Conservation (phyloP, 2,113 vertebrate species). For the Eurystomus gularis region DNA sequence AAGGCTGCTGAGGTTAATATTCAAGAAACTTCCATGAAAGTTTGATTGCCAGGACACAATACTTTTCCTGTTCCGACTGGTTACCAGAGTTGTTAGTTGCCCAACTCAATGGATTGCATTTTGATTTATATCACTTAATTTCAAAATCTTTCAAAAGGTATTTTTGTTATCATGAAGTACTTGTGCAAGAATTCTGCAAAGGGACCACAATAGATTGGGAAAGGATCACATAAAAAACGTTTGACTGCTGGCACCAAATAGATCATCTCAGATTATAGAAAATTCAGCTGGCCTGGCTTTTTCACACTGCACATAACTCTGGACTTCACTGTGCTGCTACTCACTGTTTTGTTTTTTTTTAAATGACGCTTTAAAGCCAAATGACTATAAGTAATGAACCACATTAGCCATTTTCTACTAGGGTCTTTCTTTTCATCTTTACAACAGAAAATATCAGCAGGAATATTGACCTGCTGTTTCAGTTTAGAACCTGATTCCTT, state of each 20-base stretch:
- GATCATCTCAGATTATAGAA: not conserved
- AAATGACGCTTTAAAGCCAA: conserved; percentile 52
- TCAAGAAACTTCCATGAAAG: not conserved
- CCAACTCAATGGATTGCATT: not conserved
- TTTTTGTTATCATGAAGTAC: not conserved
- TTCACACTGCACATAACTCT: not conserved
- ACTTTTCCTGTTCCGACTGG: not conserved
- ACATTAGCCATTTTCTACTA: conserved; percentile 1
- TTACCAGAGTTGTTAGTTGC: not conserved
- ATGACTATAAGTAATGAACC: conserved; percentile 51
- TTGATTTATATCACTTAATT: not conserved
- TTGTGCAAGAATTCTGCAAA: not conserved
- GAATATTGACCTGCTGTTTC: not conserved
- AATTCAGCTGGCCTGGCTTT: conserved; percentile 38
- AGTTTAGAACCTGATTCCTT: not conserved
- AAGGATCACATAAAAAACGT: not conserved
- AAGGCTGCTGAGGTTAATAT: not conserved
- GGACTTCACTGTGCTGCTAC: not conserved
- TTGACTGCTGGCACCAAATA: not conserved
- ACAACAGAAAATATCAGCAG: conserved; percentile 7
- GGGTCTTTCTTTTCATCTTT: conserved; percentile 19
- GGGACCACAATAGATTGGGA: not conserved
- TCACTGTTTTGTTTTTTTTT: not conserved
- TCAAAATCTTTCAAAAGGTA: not conserved
- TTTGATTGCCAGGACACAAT: not conserved